These are phyloP conservation scores for Distichodus sexfasciatus DNA, from an alignment of 2,797 vertebrate genomes.

Conservation along the genomic window DNA sequence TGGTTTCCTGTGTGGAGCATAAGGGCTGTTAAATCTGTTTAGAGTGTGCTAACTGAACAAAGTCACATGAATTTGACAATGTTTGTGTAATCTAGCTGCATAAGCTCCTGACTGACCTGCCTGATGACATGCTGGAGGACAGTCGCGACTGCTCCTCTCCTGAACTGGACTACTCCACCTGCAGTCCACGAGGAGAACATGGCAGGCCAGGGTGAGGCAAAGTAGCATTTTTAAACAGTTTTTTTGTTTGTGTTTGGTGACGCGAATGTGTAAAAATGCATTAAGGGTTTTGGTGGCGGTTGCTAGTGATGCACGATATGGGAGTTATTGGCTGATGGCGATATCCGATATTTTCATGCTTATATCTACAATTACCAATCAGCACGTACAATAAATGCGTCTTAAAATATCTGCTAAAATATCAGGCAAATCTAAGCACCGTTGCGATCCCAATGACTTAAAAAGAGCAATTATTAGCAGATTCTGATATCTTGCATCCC, in stretches of 20 bases:
- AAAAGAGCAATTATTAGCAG: no score
- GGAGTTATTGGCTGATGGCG: no score
- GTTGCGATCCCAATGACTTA: no score
- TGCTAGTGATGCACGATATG: no score
- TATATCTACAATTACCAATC: no score
- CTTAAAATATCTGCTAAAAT: no score
- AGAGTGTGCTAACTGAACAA: not conserved
- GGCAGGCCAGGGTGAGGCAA: slow-evolving; percentile 68
- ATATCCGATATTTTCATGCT: no score
- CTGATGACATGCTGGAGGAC: slow-evolving; percentile 96
- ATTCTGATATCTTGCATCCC: no score
- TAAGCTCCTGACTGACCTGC: slow-evolving; percentile 90
- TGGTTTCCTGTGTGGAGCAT: not conserved
- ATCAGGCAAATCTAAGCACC: no score
- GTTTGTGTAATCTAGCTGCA: slow-evolving; percentile 78
- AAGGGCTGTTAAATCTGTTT: not conserved
- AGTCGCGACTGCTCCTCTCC: slow-evolving; percentile 83
- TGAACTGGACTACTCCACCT: slow-evolving; percentile 74
- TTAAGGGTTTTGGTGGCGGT: no score
- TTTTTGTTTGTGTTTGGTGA: no score
- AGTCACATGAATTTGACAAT: slow-evolving; percentile 24
- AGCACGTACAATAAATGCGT: no score
- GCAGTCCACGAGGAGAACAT: slow-evolving; percentile 70
- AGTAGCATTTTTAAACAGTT: not conserved
- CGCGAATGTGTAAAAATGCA: not conserved